Evolutionary conservation across 35 echinoderm and acorn worm species (phyloP).

Genomic region (Diadema setosum): DNA sequence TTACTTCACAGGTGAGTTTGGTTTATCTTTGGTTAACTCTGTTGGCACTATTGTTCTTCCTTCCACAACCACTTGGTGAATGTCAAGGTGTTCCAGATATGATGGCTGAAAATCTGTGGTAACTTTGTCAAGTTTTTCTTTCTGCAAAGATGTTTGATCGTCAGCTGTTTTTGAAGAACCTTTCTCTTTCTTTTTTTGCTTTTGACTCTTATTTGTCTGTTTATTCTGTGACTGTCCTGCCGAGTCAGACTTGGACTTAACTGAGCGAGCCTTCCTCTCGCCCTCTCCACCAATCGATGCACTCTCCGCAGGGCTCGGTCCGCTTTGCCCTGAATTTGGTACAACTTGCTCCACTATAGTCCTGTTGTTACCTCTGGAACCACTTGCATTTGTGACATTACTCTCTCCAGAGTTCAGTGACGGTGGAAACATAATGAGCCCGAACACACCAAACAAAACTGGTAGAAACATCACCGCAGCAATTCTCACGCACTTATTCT

Average conservation of each 20-base stretch:
- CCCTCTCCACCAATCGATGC: too few species aligned
- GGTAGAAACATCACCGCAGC: neutral
- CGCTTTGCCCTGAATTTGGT: neutral
- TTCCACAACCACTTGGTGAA: neutral
- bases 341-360: neutral
- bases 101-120: neutral
- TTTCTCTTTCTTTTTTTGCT: neutral
- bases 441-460: neutral
- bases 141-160: neutral
- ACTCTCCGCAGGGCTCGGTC: too few species aligned
- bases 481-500: neutral
- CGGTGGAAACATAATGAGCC: constrained; percentile 2
- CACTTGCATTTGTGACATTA: neutral
- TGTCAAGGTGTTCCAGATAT: neutral
- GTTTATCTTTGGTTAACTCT: neutral
- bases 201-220: neutral
- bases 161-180: neutral
- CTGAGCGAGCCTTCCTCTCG: too few species aligned
- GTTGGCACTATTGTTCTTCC: neutral
- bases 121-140: too few species aligned
- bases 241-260: too few species aligned
- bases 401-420: neutral
- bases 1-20: neutral
- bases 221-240: neutral
- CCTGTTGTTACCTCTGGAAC: neutral